Conservation (phyloP, 2,113 vertebrate species). For the Cebus imitator region DNA sequence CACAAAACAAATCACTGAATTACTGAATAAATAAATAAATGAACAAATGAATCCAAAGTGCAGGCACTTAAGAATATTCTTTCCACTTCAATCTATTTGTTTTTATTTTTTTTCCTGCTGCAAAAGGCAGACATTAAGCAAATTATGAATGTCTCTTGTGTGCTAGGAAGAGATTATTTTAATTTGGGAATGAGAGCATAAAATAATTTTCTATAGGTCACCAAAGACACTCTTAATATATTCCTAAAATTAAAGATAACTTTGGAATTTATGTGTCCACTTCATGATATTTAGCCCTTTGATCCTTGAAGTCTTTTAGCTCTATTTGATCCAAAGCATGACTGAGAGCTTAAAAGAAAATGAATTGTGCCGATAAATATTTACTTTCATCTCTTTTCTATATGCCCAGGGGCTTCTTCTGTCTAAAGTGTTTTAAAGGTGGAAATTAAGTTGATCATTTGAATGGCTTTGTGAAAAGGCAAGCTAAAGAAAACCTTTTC, state of each 20-base stretch:
- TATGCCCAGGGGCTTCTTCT: background rate
- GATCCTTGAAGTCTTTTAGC: slow-evolving; percentile 44
- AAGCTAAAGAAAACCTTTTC: background rate
- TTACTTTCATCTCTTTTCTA: slow-evolving; percentile 58
- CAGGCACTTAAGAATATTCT: background rate
- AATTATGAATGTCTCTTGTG: slow-evolving; percentile 43
- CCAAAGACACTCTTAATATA: slow-evolving; percentile 47
- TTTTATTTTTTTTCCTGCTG: background rate
- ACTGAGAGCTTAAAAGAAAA: slow-evolving; percentile 49
- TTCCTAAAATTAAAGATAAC: slow-evolving; percentile 42
- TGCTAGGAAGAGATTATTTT: slow-evolving; percentile 53
- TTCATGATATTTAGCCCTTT: slow-evolving; percentile 58
- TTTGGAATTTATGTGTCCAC: slow-evolving; percentile 36
- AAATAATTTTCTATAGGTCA: slow-evolving; percentile 61
- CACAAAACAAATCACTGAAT: background rate
- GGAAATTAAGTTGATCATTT: slow-evolving; percentile 38
- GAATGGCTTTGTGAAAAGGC: slow-evolving; percentile 25
- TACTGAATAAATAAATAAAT: background rate
- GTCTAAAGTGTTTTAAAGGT: slow-evolving; percentile 24
- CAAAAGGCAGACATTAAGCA: background rate
- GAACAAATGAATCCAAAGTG: background rate
- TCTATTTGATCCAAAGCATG: slow-evolving; percentile 42
- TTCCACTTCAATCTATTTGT: background rate
- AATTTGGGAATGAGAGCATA: slow-evolving; percentile 42
- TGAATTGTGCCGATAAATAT: slow-evolving; percentile 58